phyloP scores from a whole-genome alignment of 1,140 invertebrate species.

The Drosophila saltans region DNA sequence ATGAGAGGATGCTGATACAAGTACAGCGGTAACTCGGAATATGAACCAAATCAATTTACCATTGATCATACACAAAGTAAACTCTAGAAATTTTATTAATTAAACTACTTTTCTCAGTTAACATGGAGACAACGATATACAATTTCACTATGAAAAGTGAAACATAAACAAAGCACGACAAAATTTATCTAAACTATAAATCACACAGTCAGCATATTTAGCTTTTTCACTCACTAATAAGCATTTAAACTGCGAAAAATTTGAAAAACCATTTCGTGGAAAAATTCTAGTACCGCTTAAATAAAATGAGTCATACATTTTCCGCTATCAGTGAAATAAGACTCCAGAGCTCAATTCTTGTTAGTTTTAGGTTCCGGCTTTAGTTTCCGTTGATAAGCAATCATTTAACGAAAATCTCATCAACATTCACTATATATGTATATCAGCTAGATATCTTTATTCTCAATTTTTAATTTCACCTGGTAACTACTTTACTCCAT shows the following conservation, averaged over 20 bases:
- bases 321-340: not conserved
- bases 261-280: too few relatives aligned
- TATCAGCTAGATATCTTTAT: not conserved
- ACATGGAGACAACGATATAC: too few relatives aligned
- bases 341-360: not conserved
- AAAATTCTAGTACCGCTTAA: not conserved
- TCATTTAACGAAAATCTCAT: conserved; percentile 1
- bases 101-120: too few relatives aligned
- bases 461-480: not conserved
- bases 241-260: too few relatives aligned
- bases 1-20: not conserved
- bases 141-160: too few relatives aligned
- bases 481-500: not conserved
- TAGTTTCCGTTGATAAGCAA: not conserved
- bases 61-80: too few relatives aligned
- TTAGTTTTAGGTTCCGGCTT: not conserved
- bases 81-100: too few relatives aligned
- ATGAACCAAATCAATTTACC: not conserved
- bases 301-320: not conserved
- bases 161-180: too few relatives aligned
- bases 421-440: not conserved
- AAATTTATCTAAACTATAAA: too few relatives aligned
- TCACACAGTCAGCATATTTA: too few relatives aligned
- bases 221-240: too few relatives aligned
- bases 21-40: not conserved